These are phyloP conservation scores for Crossocerus cetratus DNA, from an alignment of 2,888 invertebrate genomes.

Conservation along the genomic window DNA sequence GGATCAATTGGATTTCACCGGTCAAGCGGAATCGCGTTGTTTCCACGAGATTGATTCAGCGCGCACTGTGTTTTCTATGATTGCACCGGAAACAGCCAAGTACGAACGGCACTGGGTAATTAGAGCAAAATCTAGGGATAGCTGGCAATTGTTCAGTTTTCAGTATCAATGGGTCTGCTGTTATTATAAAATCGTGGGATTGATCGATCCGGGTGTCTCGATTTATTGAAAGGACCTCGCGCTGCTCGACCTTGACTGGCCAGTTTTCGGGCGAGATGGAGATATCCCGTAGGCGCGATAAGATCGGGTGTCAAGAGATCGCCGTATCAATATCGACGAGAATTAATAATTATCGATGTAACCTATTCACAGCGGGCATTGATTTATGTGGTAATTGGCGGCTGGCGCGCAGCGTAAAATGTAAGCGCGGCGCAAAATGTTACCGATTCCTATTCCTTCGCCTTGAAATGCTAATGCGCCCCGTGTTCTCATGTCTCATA, in stretches of 20 bases:
- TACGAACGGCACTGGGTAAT: too few relatives aligned
- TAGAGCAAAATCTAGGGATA: too few relatives aligned
- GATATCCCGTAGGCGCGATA: not conserved
- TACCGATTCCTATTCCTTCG: constrained; percentile 44
- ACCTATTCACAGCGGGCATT: constrained; percentile 13
- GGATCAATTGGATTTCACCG: constrained; percentile 47
- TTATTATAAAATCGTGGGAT: too few relatives aligned
- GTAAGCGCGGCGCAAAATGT: constrained; percentile 21
- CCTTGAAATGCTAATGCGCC: constrained; percentile 57
- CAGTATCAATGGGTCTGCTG: too few relatives aligned
- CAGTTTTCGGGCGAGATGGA: constrained; percentile 13
- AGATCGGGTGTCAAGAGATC: not conserved
- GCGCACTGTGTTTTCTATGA: constrained; percentile 52
- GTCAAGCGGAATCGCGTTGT: constrained; percentile 32
- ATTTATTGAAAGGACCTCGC: constrained; percentile 19
- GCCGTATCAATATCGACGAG: constrained; percentile 34
- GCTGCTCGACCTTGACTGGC: not conserved
- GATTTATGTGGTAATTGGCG: constrained; percentile 49
- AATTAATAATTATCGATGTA: constrained; percentile 51
- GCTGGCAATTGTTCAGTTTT: too few relatives aligned
- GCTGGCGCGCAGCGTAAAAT: constrained; percentile 34
- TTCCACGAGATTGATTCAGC: constrained; percentile 44
- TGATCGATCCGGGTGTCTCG: too few relatives aligned
- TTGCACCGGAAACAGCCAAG: constrained; percentile 29
- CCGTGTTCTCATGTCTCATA: constrained; percentile 54